Evolutionary conservation across 2,888 invertebrate species (phyloP).

Genomic region (Melinaea menophilus): DNA sequence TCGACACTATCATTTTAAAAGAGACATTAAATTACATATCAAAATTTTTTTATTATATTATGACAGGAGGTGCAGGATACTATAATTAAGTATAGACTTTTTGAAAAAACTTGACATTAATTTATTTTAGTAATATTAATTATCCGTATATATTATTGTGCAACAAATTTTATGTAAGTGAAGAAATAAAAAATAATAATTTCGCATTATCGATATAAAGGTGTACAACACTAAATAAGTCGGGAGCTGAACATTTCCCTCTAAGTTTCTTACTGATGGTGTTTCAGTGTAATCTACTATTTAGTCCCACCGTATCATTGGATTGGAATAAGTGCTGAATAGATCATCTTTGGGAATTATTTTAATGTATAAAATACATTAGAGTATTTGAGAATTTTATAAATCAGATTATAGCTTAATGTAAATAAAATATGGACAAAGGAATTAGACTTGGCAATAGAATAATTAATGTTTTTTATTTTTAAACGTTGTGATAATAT

Average conservation of each 20-base stretch:
- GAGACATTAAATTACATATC: neutral
- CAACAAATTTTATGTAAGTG: too few species aligned
- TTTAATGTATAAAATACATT: conserved; percentile 1
- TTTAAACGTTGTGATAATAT: neutral
- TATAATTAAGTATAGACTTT: too few species aligned
- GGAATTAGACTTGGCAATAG: neutral
- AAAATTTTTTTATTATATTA: too few species aligned
- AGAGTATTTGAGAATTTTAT: neutral
- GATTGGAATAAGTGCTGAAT: conserved; percentile 33
- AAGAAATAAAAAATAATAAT: too few species aligned
- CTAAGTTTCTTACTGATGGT: conserved; percentile 64
- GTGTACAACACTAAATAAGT: conserved; percentile 20
- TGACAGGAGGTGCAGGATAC: too few species aligned
- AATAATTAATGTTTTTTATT: neutral
- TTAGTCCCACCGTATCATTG: conserved; percentile 46
- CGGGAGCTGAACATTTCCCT: conserved; percentile 41
- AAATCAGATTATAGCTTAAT: conserved; percentile 1
- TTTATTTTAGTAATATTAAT: too few species aligned
- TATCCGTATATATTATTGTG: too few species aligned
- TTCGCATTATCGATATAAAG: neutral
- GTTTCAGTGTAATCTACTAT: conserved; percentile 70
- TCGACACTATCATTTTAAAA: conserved; percentile 11
- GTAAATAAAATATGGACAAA: neutral
- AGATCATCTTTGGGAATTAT: conserved; percentile 17
- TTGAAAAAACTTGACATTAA: too few species aligned